Evolutionary conservation across 2,113 vertebrate genomes (phyloP).

Genomic region (Rana temporaria): DNA sequence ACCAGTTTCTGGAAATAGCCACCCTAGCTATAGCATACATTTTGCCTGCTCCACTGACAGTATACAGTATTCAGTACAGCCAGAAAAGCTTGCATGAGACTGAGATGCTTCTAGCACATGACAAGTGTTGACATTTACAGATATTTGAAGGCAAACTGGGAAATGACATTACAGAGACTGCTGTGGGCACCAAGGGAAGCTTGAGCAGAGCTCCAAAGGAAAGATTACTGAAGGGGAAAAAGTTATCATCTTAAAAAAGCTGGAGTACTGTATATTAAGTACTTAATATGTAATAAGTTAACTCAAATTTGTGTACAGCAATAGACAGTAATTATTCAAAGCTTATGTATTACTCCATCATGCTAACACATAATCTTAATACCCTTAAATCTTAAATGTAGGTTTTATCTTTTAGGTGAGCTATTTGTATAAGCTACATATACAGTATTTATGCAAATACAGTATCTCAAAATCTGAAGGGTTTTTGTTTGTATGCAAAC

Average conservation of each 20-base stretch:
- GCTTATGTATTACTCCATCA: too few species aligned
- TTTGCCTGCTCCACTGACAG: too few species aligned
- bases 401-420: too few species aligned
- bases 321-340: too few species aligned
- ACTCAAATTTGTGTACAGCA: background rate
- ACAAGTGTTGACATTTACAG: conserved; percentile 41
- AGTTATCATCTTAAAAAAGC: conserved; percentile 1
- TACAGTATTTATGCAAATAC: too few species aligned
- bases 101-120: conserved; percentile 38
- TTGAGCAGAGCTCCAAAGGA: conserved; percentile 11
- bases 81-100: conserved; percentile 11
- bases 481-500: too few species aligned
- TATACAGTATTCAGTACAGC: background rate
- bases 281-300: background rate
- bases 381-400: too few species aligned
- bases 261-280: background rate
- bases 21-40: too few species aligned
- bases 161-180: background rate
- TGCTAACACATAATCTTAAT: too few species aligned
- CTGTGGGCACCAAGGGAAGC: conserved; percentile 33
- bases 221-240: conserved; percentile 22
- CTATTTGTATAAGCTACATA: too few species aligned
- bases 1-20: too few species aligned
- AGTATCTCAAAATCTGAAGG: too few species aligned
- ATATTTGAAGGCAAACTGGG: conserved; percentile 27